Evolutionary conservation across 2,797 vertebrate genomes (phyloP).

Genomic region (Australoheros facetus): DNA sequence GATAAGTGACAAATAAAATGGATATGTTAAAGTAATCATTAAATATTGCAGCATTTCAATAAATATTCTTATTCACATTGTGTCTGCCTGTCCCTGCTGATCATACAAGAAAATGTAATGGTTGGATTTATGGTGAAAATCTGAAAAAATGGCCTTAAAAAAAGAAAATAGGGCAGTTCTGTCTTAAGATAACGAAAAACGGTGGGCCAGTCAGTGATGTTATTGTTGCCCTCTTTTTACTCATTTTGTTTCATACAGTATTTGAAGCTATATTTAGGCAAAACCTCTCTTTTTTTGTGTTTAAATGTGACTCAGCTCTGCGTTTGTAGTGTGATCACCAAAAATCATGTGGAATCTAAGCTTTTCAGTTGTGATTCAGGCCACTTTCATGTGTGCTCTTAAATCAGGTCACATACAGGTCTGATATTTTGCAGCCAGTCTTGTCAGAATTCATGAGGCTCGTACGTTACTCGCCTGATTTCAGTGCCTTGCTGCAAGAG

Average conservation of each 20-base stretch:
- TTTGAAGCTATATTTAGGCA: not conserved
- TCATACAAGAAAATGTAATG: not conserved
- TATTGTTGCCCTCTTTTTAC: not conserved
- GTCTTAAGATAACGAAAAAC: no score
- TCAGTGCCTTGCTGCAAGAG: not conserved
- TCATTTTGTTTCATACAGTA: not conserved
- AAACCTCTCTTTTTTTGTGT: no score
- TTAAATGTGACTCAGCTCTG: not conserved
- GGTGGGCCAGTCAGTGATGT: no score
- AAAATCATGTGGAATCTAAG: not conserved
- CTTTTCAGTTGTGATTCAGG: not conserved
- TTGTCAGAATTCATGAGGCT: not conserved
- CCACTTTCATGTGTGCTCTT: not conserved
- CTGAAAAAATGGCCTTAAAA: not conserved
- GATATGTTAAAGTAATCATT: conserved; percentile 34
- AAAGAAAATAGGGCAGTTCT: not conserved
- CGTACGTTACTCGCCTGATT: accelerated
- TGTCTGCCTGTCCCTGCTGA: not conserved
- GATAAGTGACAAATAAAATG: conserved; percentile 34
- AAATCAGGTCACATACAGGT: not conserved
- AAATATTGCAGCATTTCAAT: conserved; percentile 64
- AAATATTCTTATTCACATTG: conserved; percentile 63
- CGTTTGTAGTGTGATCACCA: not conserved
- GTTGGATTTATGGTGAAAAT: not conserved
- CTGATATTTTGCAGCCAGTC: not conserved